Conservation (phyloP, 2,113 vertebrate genomes). For the Mobula hypostoma region DNA sequence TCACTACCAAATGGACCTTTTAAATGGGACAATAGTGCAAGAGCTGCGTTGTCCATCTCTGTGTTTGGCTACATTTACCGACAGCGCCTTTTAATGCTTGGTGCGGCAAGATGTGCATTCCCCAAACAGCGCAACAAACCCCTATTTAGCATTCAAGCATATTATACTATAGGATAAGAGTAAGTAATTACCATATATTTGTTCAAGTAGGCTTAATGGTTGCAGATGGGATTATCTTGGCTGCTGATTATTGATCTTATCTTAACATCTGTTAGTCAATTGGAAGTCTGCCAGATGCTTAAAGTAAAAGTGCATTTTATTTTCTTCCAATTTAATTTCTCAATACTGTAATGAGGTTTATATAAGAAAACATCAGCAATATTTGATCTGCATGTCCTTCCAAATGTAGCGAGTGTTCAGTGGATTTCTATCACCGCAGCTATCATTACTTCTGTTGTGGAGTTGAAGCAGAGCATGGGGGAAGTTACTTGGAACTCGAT, state of each 20-base stretch:
- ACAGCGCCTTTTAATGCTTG: not conserved
- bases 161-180: not conserved
- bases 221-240: not conserved
- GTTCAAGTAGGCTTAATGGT: not conserved
- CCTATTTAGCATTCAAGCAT: not conserved
- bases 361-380: not conserved
- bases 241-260: not conserved
- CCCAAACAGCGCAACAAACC: not conserved
- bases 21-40: not conserved
- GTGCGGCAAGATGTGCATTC: not conserved
- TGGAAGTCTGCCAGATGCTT: not conserved
- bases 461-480: not conserved
- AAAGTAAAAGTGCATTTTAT: not conserved
- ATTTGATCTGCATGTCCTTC: not conserved
- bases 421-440: not conserved
- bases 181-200: conserved; percentile 9
- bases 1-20: not conserved
- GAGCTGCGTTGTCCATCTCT: not conserved
- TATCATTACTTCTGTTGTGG: not conserved
- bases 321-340: not conserved
- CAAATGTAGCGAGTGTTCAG: not conserved
- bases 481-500: not conserved
- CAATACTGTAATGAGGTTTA: not conserved
- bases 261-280: not conserved
- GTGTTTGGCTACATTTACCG: not conserved